Evolutionary conservation across 2,113 vertebrate species (phyloP).

Genomic region (Alouatta palliata): DNA sequence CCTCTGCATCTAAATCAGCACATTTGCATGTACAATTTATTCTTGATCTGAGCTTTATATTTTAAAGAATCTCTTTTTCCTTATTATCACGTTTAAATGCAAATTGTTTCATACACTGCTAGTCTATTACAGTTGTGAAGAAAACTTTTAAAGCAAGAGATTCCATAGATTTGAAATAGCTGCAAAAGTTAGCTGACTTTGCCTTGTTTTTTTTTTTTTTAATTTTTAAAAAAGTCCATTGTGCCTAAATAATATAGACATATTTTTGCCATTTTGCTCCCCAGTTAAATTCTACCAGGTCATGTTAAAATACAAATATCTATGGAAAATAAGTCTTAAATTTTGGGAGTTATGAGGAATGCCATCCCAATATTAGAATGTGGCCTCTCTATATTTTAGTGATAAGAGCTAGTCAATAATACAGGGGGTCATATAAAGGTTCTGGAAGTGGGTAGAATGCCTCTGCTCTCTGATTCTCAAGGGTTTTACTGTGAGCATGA

Average conservation of each 20-base stretch:
- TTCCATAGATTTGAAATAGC: neutral
- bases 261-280: neutral
- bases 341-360: neutral
- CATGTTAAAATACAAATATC: neutral
- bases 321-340: neutral
- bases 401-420: neutral
- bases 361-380: neutral
- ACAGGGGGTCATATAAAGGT: neutral
- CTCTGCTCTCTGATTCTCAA: neutral
- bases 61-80: conserved; percentile 59
- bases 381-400: neutral
- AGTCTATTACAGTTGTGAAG: conserved; percentile 15
- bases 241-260: neutral
- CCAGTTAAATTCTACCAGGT: neutral
- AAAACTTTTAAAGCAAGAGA: conserved; percentile 38
- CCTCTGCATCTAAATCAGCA: conserved; percentile 70
- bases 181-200: neutral
- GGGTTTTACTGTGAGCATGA: neutral
- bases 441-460: neutral
- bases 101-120: conserved; percentile 54
- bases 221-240: neutral
- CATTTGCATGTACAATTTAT: conserved; percentile 74
- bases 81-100: conserved; percentile 72
- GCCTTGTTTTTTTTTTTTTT: neutral
- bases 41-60: conserved; percentile 62